A percentile compares a stretch with the other conserved stretches of the same genome.
Evolutionary conservation across 2,113 vertebrate genomes (phyloP).

Genomic region (Rynchops niger): DNA sequence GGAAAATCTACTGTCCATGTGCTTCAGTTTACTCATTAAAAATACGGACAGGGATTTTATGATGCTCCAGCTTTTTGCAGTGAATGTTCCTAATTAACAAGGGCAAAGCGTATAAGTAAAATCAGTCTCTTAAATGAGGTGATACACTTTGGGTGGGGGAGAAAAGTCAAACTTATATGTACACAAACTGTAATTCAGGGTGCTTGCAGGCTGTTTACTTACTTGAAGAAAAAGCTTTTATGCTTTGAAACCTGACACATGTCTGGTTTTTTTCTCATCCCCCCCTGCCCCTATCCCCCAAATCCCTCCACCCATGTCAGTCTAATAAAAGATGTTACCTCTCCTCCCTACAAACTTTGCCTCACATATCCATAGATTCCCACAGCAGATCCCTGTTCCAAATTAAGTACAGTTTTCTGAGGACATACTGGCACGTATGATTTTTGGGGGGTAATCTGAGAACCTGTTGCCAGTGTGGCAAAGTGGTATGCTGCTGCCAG

Average conservation of each 20-base stretch:
- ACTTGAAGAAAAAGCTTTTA: conserved; percentile 3
- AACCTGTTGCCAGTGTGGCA: not conserved
- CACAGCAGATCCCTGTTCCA: not conserved
- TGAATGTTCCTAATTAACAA: not conserved
- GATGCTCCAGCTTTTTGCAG: not conserved
- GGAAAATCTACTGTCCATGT: accelerated
- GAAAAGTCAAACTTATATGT: not conserved
- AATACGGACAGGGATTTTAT: not conserved
- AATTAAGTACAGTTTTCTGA: conserved; percentile 29
- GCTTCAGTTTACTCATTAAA: not conserved
- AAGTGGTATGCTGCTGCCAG: conserved; percentile 2
- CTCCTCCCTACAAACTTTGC: not conserved
- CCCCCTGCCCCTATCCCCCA: not conserved
- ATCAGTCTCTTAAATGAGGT: not conserved
- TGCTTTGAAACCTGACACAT: conserved; percentile 14
- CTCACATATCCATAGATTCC: not conserved
- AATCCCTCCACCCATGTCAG: not conserved
- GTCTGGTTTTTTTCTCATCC: not conserved
- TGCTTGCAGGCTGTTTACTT: not conserved
- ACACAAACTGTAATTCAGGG: not conserved
- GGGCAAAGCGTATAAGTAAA: not conserved
- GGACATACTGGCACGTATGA: not conserved
- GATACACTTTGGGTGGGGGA: not conserved
- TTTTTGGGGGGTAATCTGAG: conserved; percentile 30
- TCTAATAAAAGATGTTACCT: conserved; percentile 14